phyloP scores from a whole-genome alignment of 2,888 invertebrate genomes.

The Caenorhabditis sp. region DNA sequence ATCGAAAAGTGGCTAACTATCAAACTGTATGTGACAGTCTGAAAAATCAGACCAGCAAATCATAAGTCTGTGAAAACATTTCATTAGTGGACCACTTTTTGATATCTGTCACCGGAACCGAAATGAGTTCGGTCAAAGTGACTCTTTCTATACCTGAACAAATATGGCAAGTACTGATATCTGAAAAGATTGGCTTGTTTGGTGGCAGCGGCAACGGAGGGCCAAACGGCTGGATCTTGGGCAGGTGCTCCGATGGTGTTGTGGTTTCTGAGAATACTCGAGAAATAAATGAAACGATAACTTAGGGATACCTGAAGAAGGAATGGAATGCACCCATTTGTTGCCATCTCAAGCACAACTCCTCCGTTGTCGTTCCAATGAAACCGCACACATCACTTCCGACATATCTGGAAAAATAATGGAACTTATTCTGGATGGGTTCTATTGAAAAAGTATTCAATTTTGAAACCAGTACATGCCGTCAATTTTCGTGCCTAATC shows the following conservation, averaged over 20 bases:
- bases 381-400: slow-evolving; percentile 85
- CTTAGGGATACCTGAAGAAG: slow-evolving; percentile 83
- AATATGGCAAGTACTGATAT: slow-evolving; percentile 81
- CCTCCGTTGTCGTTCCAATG: slow-evolving; percentile 83
- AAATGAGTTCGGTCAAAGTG: too few species aligned
- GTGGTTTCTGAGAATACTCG: slow-evolving; percentile 82
- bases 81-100: too few species aligned
- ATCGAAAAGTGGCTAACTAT: too few species aligned
- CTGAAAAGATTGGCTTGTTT: slow-evolving; percentile 80
- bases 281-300: slow-evolving; percentile 83
- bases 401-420: slow-evolving; percentile 71
- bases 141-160: too few species aligned
- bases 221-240: slow-evolving; percentile 82
- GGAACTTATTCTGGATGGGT: neutral
- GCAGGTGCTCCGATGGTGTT: slow-evolving; percentile 73
- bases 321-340: slow-evolving; percentile 82
- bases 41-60: too few species aligned
- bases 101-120: too few species aligned
- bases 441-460: neutral
- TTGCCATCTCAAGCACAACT: slow-evolving; percentile 87
- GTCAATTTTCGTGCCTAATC: too few species aligned
- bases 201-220: slow-evolving; percentile 79
- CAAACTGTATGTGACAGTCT: too few species aligned
- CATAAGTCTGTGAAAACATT: too few species aligned
- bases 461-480: too few species aligned